Evolutionary conservation across 92 coral and sea anemone species (phyloP).

Genomic region (Anthopleura xanthogrammica): DNA sequence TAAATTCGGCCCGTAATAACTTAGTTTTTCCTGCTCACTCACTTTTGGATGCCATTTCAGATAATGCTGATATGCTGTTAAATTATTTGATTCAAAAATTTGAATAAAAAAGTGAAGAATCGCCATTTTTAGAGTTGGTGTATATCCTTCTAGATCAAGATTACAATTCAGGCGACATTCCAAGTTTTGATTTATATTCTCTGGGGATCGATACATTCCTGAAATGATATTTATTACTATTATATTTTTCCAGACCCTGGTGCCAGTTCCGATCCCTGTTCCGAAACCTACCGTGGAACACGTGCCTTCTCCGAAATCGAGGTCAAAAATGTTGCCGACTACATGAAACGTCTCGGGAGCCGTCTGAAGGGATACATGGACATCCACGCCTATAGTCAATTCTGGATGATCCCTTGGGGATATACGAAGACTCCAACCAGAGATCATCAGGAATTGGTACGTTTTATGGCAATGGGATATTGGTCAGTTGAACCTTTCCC

Average conservation of each 20-base stretch:
- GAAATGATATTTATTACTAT: neutral
- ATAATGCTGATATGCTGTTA: too few species aligned
- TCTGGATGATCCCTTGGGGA: constrained; percentile 86
- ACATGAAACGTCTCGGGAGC: constrained; percentile 17
- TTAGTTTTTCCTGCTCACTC: too few species aligned
- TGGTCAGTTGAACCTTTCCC: neutral
- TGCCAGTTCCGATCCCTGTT: constrained; percentile 61
- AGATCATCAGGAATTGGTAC: constrained; percentile 62
- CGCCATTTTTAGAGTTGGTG: too few species aligned
- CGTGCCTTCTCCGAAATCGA: constrained; percentile 61
- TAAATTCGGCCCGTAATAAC: too few species aligned
- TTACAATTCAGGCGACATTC: too few species aligned
- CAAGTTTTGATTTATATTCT: too few species aligned
- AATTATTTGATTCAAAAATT: too few species aligned
- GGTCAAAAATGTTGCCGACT: constrained; percentile 53
- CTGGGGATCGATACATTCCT: too few species aligned
- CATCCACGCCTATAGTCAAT: constrained; percentile 76
- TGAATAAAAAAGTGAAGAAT: too few species aligned
- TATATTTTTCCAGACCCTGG: constrained; percentile 46
- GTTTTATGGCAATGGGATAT: neutral
- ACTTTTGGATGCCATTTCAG: too few species aligned
- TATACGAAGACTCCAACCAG: constrained; percentile 26
- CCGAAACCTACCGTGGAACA: constrained; percentile 57
- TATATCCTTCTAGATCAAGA: too few species aligned
- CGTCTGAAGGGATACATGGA: constrained; percentile 63